Base-by-base conservation (phyloP, 2,113 vertebrate species). In the Cyrtonyx montezumae region DNA sequence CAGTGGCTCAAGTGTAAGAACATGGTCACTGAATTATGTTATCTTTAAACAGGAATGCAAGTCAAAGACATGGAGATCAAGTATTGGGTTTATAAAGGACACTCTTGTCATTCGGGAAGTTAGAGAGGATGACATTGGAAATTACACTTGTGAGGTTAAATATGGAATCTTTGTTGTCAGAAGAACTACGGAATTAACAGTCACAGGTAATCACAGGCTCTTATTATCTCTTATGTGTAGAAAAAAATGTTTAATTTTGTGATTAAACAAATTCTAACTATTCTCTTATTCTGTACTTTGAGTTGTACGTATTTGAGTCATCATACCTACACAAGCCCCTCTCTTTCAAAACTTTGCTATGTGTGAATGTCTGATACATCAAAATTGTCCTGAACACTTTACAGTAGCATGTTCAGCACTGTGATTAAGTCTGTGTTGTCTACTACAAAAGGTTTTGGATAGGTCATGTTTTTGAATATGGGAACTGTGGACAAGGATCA, bases 111-210 rank as follows among this genome's bases (percentile, higher is more conserved):
- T 99, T 96, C 98, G 97, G 93, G 99, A 99, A 92, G 99, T 99
- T 93, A 98, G 97, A 96, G 99, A 99, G 97, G 99, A 99, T 87
- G 99, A 99, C 97, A 99, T 99, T 97, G 99, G 99, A 97, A 99
- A 99, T 98, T 99, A 99, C 86, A 99, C 99, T 12, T 99, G 99
- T 90, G 99, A 99, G 95, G 95, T 99, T 96, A 99, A 99, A 92
- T 99, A 99, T 74, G 99, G 99, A 95, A 98, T 97, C 95, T 99
- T 99, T 96, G 97, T 99, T 88, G 99, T 99, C 28, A 98, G 99
- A 97, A 99, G 99, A 97, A 99, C 99, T 1, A 99, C 99, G 0
- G 98, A 99, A 97, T 97, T 99, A 86, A 98, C 98, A n/a, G 99
- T 99, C 91, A 99, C 99, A 97, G 99, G 99, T 99, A 98, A 98